Base-by-base conservation (phyloP, 2,797 vertebrate species). In the Hafferia zeledoni region DNA sequence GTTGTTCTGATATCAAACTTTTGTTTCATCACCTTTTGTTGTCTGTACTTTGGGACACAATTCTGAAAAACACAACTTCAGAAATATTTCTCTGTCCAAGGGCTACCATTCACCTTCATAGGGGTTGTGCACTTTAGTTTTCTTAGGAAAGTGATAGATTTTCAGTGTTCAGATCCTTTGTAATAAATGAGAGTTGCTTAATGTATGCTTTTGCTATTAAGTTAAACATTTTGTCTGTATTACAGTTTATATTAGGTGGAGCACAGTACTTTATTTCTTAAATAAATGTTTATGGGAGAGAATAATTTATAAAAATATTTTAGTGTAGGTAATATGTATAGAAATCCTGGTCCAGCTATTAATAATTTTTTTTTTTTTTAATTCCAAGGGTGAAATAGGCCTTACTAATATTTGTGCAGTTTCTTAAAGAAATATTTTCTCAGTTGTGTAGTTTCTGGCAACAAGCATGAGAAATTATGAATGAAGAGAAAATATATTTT, bases 381-480 rank as follows among this genome's bases (percentile, higher is more conserved):
- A 44, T 90, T 68, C 93, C 2, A 44, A 20, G 31, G 6, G 8
- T 68, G 22, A 78, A 91, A 56, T 76, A 27, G 3, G 2, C 12
- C 10, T 68, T 44, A n/a, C 9, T 72, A 87, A 72, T 72, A 82
- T 59, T 87, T 74, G 17, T 64, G n/a, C 47, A 56, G 14, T 47
- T 90, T 78, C 31, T 82, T 33, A 72, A 74, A 52, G 14, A 82
- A 72, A 3, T 82, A 28, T 83, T 75, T 92, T 91, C 35, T 69
- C 30, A 56, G 30, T 47, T 44, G 6, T 25, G 17, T 79, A n/a
- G 31, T 49, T 89, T 49, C 23, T 95, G 77, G 39, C 44, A 84
- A 65, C 9, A 23, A 65, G 35, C 9, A 56, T 28, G 13, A 53
- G 56, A 78, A 83, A 57, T 83, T 86, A 72, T 55, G 24, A 39